Evolutionary conservation across 2,888 invertebrate genomes (phyloP).

Genomic region (Cyclophora albipunctata): DNA sequence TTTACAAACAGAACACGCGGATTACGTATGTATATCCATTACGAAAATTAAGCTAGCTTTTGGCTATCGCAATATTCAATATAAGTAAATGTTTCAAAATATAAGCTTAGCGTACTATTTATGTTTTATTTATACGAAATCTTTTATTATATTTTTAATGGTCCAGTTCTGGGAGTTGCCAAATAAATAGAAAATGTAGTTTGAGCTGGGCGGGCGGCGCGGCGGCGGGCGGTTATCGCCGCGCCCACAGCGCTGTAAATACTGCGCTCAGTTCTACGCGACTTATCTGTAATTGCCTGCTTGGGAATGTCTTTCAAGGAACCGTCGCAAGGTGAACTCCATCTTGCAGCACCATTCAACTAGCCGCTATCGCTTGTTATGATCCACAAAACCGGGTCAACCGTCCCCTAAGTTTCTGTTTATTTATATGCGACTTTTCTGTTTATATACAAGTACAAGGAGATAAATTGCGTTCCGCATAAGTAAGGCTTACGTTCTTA

Average conservation of each 20-base stretch:
- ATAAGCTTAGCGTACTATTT: slow-evolving; percentile 2
- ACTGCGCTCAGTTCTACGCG: slow-evolving; percentile 59
- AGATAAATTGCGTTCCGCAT: slow-evolving; percentile 8
- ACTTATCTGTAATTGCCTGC: slow-evolving; percentile 75
- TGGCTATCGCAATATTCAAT: no score
- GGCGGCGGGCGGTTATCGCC: slow-evolving; percentile 31
- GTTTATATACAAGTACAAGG: slow-evolving; percentile 7
- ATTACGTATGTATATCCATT: no score
- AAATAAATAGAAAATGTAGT: slow-evolving; percentile 23
- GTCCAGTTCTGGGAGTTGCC: slow-evolving; percentile 14
- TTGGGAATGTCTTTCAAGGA: slow-evolving; percentile 72
- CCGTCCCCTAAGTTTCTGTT: slow-evolving; percentile 40
- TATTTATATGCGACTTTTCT: slow-evolving; percentile 35
- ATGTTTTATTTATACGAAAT: slow-evolving; percentile 17
- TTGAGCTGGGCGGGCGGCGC: slow-evolving; percentile 11
- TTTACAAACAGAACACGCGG: no score
- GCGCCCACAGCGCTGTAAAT: slow-evolving; percentile 64
- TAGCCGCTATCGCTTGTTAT: slow-evolving; percentile 42
- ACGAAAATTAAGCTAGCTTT: no score
- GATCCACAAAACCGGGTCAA: slow-evolving; percentile 62
- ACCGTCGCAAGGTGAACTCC: slow-evolving; percentile 58
- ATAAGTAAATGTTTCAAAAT: no score
- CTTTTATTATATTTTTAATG: slow-evolving; percentile 20
- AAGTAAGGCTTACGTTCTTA: slow-evolving; percentile 87
- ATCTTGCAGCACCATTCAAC: slow-evolving; percentile 64